Conservation (phyloP, 2,888 invertebrate genomes). For the Allacma fusca region DNA sequence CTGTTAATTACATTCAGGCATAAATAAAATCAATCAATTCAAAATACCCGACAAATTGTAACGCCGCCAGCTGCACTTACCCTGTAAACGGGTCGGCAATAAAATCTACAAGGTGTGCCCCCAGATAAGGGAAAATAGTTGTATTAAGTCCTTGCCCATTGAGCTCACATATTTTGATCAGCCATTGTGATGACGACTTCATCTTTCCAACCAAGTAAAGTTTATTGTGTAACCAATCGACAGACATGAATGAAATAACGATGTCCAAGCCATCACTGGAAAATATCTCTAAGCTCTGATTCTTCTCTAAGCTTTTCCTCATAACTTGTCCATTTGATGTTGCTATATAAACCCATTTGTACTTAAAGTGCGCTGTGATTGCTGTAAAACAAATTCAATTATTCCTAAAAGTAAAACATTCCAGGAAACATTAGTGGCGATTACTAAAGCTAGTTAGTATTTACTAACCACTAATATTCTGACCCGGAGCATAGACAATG, state of each 20-base stretch:
- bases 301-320: conserved; percentile 38
- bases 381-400: conserved; percentile 41
- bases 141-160: conserved; percentile 76
- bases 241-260: conserved; percentile 66
- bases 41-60: too few species aligned
- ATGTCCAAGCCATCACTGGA: conserved; percentile 65
- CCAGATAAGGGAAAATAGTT: conserved; percentile 76
- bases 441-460: not conserved
- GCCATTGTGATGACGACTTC: conserved; percentile 70
- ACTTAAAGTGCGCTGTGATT: conserved; percentile 56
- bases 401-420: not conserved
- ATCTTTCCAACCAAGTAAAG: conserved; percentile 81
- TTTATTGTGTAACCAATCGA: conserved; percentile 89
- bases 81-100: conserved; percentile 94
- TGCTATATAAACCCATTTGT: conserved; percentile 57
- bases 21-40: too few species aligned
- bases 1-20: conserved; percentile 30
- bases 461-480: conserved; percentile 48
- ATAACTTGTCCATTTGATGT: conserved; percentile 54
- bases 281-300: conserved; percentile 46
- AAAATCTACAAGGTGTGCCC: conserved; percentile 77
- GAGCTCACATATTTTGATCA: conserved; percentile 79
- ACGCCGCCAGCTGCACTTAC: too few species aligned
- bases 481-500: conserved; percentile 40
- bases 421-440: not conserved